Base-by-base conservation (phyloP, 2,113 vertebrate genomes). In the Siniperca knerii region DNA sequence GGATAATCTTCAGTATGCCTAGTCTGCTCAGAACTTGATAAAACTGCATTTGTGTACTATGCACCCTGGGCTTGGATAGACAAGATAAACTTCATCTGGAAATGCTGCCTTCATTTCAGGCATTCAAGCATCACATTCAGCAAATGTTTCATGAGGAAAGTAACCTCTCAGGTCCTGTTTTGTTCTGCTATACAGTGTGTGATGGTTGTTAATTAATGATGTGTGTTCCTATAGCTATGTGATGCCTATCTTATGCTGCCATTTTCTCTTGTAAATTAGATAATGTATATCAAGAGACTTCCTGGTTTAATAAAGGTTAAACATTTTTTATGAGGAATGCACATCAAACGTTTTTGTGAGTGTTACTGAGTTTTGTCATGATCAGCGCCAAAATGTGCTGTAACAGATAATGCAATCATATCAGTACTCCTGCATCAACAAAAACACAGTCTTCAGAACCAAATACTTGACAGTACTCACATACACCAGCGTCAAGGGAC, bases 401-500 rank as follows among this genome's bases (percentile, higher is more conserved):
- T 52, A 50, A 71, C 42, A 66, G 11, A 71, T 20, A 42, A 44
- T 13, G 46, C 15, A 64, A 58, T n/a, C 10, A 40, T 37, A 66
- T 86, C 57, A 60, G 58, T 20, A 44, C 15, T 50, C 25, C 35
- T 79, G 44, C 21, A 73, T 69, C 16, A 76, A 48, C 37, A 61
- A 77, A 77, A 48, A 25, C 18, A 64, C 21, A 25, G 52, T 2
- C 42, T n/a, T 55, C n/a, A 66, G 13, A 75, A 33, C 16, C 60
- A 80, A 72, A 50, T 69, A 50, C 15, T 44, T 50, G 29, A 60
- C 44, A 64, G 61, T 80, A 94, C 98, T 98, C 94, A 99, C 98
- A 94, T 93, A 91, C 61, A 98, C 93, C 67, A 98, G 50, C 0
- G 97, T 97, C 18, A 99, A 87, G 0, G 97, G 97, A 2, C 98